A percentile compares a stretch with the other conserved stretches of the same genome.
phyloP scores from a whole-genome alignment of 2,797 vertebrate species.

The Discoglossus pictus region DNA sequence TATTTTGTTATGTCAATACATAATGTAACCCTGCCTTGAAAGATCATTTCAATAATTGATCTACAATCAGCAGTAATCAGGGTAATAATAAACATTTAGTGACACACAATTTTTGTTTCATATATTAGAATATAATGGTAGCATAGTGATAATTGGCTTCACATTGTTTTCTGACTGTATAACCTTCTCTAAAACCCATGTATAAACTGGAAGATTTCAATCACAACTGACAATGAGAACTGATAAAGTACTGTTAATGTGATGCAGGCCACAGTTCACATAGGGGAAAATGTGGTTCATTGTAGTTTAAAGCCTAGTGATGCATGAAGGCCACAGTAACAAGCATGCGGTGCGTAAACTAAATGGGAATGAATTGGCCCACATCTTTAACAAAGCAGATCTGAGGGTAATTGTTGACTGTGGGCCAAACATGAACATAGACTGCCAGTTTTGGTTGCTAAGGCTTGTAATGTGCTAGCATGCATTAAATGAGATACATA shows the following conservation, averaged over 20 bases:
- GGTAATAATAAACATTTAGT: neutral
- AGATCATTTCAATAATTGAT: too few species aligned
- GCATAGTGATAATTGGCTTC: conserved; percentile 13
- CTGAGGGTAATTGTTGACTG: conserved; percentile 39
- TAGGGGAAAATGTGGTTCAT: conserved; percentile 30
- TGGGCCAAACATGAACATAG: conserved; percentile 19
- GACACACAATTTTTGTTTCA: neutral
- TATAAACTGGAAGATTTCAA: conserved; percentile 4
- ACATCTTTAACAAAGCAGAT: conserved; percentile 42
- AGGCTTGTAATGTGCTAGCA: conserved; percentile 17
- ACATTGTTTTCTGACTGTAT: neutral
- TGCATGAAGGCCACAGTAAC: conserved; percentile 47
- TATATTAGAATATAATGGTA: conserved; percentile 1
- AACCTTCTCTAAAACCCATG: neutral
- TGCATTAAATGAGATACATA: conserved; percentile 36
- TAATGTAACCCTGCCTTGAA: too few species aligned
- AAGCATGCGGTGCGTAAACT: conserved; percentile 27
- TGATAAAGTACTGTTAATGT: conserved; percentile 23
- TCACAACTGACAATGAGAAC: conserved; percentile 5
- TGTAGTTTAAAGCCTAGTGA: conserved; percentile 35
- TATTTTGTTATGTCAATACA: too few species aligned
- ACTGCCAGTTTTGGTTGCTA: conserved; percentile 34
- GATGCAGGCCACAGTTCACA: conserved; percentile 29
- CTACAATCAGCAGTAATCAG: neutral
- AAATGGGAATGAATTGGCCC: conserved; percentile 34